Base-by-base conservation (phyloP, 2,888 invertebrate genomes). In the Mythimna lalbum region DNA sequence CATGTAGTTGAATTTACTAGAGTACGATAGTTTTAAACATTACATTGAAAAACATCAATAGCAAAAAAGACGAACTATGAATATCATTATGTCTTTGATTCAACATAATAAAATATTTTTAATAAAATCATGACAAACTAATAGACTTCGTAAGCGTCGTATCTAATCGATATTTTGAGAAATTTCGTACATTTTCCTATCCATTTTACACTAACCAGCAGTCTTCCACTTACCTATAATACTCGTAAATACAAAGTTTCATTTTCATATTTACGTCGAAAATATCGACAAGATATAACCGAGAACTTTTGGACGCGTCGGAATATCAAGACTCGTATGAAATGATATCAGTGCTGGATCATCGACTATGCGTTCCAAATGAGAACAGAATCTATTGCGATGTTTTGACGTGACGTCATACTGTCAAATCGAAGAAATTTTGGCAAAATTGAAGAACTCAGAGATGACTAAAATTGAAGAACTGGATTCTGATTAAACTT, bases 111-210 rank as follows among this genome's bases (percentile, higher is more conserved):
- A 49, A 47, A 63, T 60, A 19, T 69, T 60, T n/a, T 52, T 36
- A 53, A 12, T 23, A 56, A n/a, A 57, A 56, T 19, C 27, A 55
- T 39, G 50, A 12, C 36, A 60, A 50, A 39, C 21, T 27, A 14
- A 43, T 50, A 27, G 4, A 31, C 27, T 23, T 33, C 59, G 39
- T 27, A 33, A 33, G 49, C 12, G 31, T 69, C 63, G 5, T 56
- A 73, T 64, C 63, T 78, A 14, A 76, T 73, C 75, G 70, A 84
- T 63, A 79, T 76, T 81, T 70, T 56, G 3, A 43, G 31, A 49
- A 50, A 31, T 33, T 66, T 49, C 53, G 39, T 59, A 64, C 31
- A 57, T 67, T 69, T 66, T 31, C 55, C 55, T 55, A 67, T 69
- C 36, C 63, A 50, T 56, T 63, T 50, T 65, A 59, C 59, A 69